Conservation (phyloP, 1,140 invertebrate species). For the Geopemphigus sp. region DNA sequence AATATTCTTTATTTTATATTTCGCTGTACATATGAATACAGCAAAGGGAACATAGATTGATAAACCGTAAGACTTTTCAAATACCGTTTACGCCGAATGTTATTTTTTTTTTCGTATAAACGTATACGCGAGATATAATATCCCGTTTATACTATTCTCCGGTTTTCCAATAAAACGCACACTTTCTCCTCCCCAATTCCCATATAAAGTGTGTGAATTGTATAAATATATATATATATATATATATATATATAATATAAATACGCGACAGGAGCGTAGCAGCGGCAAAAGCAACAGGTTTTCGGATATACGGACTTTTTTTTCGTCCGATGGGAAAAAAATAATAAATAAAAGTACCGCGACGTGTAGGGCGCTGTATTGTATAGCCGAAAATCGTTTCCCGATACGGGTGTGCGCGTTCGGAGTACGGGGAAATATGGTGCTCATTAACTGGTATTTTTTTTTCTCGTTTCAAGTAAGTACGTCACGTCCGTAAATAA, state of each 20-base stretch:
- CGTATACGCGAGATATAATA: background rate
- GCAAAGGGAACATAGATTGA: background rate
- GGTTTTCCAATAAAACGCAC: conserved; percentile 38
- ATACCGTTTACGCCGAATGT: background rate
- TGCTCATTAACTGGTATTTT: conserved; percentile 22
- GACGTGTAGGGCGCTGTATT: background rate
- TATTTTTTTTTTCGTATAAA: background rate
- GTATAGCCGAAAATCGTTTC: conserved; percentile 18
- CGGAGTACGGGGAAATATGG: conserved; percentile 21
- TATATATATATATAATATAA: background rate
- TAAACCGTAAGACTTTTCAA: conserved; percentile 9
- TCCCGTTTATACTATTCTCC: conserved; percentile 18
- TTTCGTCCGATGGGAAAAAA: background rate
- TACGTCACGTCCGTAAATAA: background rate
- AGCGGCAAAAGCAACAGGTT: conserved; percentile 9
- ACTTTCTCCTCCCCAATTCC: background rate
- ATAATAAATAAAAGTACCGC: background rate
- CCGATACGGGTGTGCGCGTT: conserved; percentile 11
- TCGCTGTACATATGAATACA: background rate
- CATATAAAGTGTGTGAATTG: background rate
- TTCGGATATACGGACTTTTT: background rate
- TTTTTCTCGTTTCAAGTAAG: background rate
- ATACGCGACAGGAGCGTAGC: background rate
- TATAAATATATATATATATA: too few species aligned
- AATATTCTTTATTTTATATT: too few species aligned